These are phyloP conservation scores for Galerucella pusilla DNA, from an alignment of 2,888 invertebrate genomes.

Conservation along the genomic window DNA sequence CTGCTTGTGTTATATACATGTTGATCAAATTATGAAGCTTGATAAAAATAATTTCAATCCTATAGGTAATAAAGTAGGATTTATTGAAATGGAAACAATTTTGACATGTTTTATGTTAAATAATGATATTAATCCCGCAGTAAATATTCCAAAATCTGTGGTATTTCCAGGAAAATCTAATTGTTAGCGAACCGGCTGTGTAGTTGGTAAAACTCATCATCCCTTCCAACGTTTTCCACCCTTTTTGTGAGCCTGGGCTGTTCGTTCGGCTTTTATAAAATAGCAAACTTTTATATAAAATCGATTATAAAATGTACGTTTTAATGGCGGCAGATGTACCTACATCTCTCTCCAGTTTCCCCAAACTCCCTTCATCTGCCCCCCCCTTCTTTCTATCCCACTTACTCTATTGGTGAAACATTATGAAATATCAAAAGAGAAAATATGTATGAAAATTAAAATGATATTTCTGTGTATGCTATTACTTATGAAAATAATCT, in stretches of 20 bases:
- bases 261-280: conserved; percentile 51
- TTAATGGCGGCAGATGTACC: conserved; percentile 51
- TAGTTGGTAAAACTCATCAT: conserved; percentile 45
- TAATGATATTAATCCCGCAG: neutral
- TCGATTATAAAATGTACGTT: conserved; percentile 55
- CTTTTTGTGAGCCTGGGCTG: conserved; percentile 46
- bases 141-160: conserved; percentile 39
- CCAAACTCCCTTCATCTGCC: conserved; percentile 19
- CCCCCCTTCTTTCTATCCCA: conserved; percentile 25
- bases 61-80: no score
- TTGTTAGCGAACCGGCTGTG: conserved; percentile 43
- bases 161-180: conserved; percentile 44
- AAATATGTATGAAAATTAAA: conserved; percentile 34
- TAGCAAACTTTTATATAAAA: conserved; percentile 56
- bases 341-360: conserved; percentile 30
- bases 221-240: conserved; percentile 46
- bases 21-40: no score
- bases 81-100: neutral
- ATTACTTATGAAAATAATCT: neutral
- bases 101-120: neutral
- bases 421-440: conserved; percentile 41
- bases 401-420: conserved; percentile 35
- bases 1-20: no score
- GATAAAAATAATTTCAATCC: no score
- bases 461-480: conserved; percentile 7